Evolutionary conservation across 2,797 vertebrate species (phyloP).

Genomic region (Epinephelus awoara): DNA sequence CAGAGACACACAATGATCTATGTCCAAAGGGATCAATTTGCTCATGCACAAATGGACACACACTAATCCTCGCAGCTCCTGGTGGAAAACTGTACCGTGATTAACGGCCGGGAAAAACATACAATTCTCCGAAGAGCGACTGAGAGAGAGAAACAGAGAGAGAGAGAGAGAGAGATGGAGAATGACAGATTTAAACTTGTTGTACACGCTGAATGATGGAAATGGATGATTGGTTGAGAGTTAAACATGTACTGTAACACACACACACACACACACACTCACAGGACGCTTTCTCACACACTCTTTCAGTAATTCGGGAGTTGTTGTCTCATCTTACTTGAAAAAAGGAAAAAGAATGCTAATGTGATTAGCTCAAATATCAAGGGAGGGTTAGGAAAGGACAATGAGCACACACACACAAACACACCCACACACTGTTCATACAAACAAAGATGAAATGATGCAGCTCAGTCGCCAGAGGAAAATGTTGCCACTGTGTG

Average conservation of each 20-base stretch:
- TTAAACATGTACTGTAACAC: conserved; percentile 7
- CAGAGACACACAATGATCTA: conserved; percentile 41
- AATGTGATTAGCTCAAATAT: conserved; percentile 46
- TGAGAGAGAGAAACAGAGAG: not conserved
- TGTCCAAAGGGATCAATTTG: conserved; percentile 60
- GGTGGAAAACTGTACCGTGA: conserved; percentile 28
- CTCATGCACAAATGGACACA: not conserved
- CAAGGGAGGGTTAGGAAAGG: conserved; percentile 18
- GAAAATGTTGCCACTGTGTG: too few relatives aligned
- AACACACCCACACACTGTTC: not conserved
- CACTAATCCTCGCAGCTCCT: conserved; percentile 30
- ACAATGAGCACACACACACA: too few relatives aligned
- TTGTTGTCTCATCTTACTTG: conserved; percentile 43
- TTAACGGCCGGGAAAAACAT: conserved; percentile 17
- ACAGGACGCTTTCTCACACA: conserved; percentile 6
- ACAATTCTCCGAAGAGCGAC: not conserved
- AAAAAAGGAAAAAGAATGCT: conserved; percentile 38
- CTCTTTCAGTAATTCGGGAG: conserved; percentile 27
- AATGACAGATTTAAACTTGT: conserved; percentile 9
- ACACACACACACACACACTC: not conserved
- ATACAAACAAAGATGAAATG: not conserved
- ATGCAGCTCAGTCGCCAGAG: too few relatives aligned
- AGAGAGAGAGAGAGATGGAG: not conserved
- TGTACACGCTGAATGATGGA: conserved; percentile 12
- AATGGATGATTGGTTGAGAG: conserved; percentile 23